phyloP scores from a whole-genome alignment of 2,113 vertebrate genomes.

The Polypterus senegalus region DNA sequence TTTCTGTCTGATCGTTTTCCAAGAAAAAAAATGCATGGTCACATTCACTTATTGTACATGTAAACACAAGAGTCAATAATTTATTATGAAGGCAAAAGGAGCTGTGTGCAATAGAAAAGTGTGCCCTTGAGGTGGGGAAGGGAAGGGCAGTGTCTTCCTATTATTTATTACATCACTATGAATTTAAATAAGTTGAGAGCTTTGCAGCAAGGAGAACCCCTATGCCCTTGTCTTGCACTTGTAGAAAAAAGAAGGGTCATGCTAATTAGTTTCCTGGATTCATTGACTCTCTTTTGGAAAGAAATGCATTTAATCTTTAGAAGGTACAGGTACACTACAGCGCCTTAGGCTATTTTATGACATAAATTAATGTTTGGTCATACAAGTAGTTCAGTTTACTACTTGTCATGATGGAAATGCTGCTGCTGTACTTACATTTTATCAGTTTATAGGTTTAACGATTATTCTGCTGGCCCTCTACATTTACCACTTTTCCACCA shows the following conservation, averaged over 20 bases:
- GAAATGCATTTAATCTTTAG: no score
- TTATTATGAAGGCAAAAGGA: slow-evolving; percentile 1
- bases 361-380: no score
- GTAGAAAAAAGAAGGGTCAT: background rate
- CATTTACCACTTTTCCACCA: no score
- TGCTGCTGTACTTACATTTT: no score
- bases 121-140: background rate
- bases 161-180: background rate
- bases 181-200: background rate
- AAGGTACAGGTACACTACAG: no score
- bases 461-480: no score
- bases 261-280: no score
- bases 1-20: background rate
- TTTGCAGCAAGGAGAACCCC: background rate
- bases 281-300: no score
- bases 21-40: background rate
- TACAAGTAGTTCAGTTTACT: no score
- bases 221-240: background rate
- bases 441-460: no score
- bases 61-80: background rate
- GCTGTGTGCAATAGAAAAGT: background rate
- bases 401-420: no score
- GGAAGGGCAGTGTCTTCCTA: background rate
- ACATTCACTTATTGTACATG: background rate
- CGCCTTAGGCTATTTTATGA: no score